Conservation (phyloP, 2,888 invertebrate species). For the Drosophila meridiana region DNA sequence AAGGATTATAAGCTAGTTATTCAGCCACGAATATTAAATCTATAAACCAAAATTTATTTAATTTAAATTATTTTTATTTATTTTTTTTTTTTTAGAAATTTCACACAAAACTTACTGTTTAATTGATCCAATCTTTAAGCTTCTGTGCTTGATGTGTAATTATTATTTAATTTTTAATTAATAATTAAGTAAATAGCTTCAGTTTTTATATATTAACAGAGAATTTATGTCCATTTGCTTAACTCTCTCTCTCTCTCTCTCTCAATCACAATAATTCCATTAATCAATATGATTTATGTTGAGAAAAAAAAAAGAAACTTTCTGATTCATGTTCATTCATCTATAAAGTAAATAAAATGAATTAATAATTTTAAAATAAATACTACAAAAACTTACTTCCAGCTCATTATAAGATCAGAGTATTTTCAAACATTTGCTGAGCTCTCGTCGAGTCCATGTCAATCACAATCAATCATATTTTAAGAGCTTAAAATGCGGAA, state of each 20-base stretch:
- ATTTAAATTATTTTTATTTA: neutral
- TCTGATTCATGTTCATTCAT: neutral
- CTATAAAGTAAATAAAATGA: neutral
- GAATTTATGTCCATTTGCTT: neutral
- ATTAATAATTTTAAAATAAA: neutral
- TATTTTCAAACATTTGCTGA: neutral
- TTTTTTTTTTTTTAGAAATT: neutral
- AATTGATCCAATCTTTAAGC: neutral
- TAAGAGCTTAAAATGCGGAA: slow-evolving; percentile 13
- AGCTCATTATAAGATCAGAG: neutral
- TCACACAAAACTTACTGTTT: neutral
- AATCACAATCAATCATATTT: slow-evolving; percentile 13
- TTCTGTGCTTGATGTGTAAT: neutral
- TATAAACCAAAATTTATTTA: neutral
- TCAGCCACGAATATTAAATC: too few relatives aligned
- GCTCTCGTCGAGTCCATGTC: neutral
- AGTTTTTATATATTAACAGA: neutral
- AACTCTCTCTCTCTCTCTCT: neutral
- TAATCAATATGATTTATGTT: neutral
- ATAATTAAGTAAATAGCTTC: neutral
- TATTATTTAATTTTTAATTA: neutral
- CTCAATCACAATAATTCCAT: neutral
- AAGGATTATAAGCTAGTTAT: too few relatives aligned
- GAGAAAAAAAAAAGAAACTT: neutral
- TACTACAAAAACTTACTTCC: neutral